Conservation (phyloP, 2,113 vertebrate genomes). For the Carlito syrichta region DNA sequence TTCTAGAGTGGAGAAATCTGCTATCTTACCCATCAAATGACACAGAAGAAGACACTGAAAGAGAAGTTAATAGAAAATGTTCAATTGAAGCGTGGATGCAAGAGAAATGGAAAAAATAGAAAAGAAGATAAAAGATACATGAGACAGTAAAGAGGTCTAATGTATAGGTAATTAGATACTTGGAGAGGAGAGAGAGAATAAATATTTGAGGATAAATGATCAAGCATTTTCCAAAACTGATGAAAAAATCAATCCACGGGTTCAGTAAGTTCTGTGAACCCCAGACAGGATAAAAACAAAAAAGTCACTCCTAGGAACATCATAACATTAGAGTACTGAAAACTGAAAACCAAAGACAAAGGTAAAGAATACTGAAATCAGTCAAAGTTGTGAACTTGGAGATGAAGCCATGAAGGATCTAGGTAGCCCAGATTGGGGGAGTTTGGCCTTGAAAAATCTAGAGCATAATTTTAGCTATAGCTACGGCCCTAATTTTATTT, state of each 20-base stretch:
- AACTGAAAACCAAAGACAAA: background rate
- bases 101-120: background rate
- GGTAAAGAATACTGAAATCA: background rate
- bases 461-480: background rate
- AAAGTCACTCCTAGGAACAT: background rate
- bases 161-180: background rate
- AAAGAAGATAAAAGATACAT: background rate
- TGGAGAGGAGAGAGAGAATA: background rate
- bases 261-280: background rate
- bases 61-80: background rate
- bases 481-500: background rate
- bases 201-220: background rate
- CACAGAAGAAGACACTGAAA: background rate
- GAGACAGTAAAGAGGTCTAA: background rate
- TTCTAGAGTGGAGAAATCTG: background rate
- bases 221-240: background rate
- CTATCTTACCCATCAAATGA: background rate
- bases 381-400: background rate
- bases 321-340: background rate
- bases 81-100: background rate
- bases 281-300: background rate
- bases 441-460: background rate
- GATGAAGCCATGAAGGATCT: background rate
- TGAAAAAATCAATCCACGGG: background rate
- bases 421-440: background rate